Conservation (phyloP, 2,797 vertebrate genomes). For the Hybognathus amarus region DNA sequence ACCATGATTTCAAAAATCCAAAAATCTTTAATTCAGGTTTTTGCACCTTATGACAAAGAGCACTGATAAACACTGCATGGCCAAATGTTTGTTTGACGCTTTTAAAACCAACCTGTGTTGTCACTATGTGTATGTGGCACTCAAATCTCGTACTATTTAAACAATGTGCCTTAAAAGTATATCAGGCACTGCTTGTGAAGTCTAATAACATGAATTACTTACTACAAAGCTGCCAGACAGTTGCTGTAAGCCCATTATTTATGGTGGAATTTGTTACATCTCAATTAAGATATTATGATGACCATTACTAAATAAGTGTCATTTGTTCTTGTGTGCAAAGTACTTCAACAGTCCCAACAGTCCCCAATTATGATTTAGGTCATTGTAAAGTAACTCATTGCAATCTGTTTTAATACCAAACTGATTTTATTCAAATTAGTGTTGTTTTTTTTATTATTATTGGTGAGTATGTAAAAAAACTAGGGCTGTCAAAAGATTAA, state of each 20-base stretch:
- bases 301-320: background rate
- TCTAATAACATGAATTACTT: constrained; percentile 29
- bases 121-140: background rate
- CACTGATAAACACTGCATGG: constrained; percentile 35
- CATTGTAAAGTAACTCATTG: background rate
- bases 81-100: background rate
- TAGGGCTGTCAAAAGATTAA: too few relatives aligned
- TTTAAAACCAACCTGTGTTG: background rate
- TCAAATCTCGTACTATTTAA: background rate
- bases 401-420: constrained; percentile 15
- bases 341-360: background rate
- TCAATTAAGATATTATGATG: constrained; percentile 1
- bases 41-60: constrained; percentile 36
- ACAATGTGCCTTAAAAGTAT: constrained; percentile 49
- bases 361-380: background rate
- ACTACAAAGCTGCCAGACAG: background rate
- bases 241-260: constrained; percentile 7
- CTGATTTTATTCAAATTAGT: constrained; percentile 1
- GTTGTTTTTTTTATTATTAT: background rate
- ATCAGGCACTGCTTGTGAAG: constrained; percentile 15
- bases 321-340: background rate
- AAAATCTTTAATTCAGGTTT: constrained; percentile 17
- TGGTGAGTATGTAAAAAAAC: background rate
- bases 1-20: constrained; percentile 25
- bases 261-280: background rate